Percentiles rank a stretch among this genome's conserved stretches.
phyloP scores from a whole-genome alignment of 1,140 invertebrate genomes.

The Pogonomyrmex californicus region DNA sequence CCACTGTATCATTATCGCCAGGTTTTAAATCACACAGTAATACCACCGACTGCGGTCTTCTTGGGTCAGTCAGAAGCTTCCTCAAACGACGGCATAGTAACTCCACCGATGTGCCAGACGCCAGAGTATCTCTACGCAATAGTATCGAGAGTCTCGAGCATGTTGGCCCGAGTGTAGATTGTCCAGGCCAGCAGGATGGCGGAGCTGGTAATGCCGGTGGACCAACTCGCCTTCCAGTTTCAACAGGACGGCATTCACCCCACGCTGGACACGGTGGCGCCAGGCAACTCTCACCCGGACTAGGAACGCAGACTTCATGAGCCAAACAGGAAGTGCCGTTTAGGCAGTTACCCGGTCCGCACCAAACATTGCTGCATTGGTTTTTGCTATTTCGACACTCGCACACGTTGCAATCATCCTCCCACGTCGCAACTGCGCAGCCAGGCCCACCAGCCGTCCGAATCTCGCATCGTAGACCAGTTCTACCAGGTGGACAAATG shows the following conservation, averaged over 20 bases:
- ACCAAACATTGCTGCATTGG: slow-evolving; percentile 95
- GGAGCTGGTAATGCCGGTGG: slow-evolving; percentile 92
- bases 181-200: slow-evolving; percentile 93
- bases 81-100: slow-evolving; percentile 90
- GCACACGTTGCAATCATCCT: slow-evolving; percentile 94
- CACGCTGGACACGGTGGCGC: slow-evolving; percentile 92
- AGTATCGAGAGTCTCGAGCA: slow-evolving; percentile 93
- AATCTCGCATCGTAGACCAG: slow-evolving; percentile 91
- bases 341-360: slow-evolving; percentile 93
- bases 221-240: slow-evolving; percentile 91
- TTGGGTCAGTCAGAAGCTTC: slow-evolving; percentile 89
- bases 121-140: slow-evolving; percentile 89
- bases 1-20: slow-evolving; percentile 93
- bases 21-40: slow-evolving; percentile 94
- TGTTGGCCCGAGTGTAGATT: slow-evolving; percentile 87
- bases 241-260: slow-evolving; percentile 93
- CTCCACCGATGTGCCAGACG: slow-evolving; percentile 91
- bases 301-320: slow-evolving; percentile 92
- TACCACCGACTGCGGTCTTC: slow-evolving; percentile 89
- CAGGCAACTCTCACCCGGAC: slow-evolving; percentile 92
- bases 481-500: slow-evolving; percentile 92
- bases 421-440: slow-evolving; percentile 84
- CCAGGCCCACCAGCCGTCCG: slow-evolving; percentile 81
- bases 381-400: slow-evolving; percentile 91
- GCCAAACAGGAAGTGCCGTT: slow-evolving; percentile 85